These are phyloP conservation scores for Drosophila prolongata DNA, from an alignment of 2,888 invertebrate genomes.

Conservation along the genomic window DNA sequence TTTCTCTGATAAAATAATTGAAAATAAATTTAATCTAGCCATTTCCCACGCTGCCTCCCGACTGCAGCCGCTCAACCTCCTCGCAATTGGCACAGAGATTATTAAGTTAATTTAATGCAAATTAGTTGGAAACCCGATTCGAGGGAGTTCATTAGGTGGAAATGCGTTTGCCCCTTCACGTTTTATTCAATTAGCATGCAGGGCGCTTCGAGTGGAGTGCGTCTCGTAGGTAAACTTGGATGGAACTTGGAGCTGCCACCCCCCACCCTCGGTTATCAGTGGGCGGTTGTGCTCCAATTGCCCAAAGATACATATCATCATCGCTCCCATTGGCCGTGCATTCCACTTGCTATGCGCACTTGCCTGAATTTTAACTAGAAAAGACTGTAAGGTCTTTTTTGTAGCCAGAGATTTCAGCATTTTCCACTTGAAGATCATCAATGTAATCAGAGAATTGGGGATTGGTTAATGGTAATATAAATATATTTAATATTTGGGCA, in stretches of 20 bases:
- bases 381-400: too few relatives aligned
- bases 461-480: too few relatives aligned
- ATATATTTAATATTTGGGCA: too few relatives aligned
- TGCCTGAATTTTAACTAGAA: slow-evolving; percentile 22
- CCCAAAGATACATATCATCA: slow-evolving; percentile 51
- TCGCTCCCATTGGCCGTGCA: slow-evolving; percentile 30
- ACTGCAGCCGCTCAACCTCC: slow-evolving; percentile 10
- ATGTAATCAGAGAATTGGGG: too few relatives aligned
- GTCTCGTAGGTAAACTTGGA: slow-evolving; percentile 1
- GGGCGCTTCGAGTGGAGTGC: not conserved
- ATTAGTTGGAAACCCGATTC: slow-evolving; percentile 53
- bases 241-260: not conserved
- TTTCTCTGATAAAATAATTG: slow-evolving; percentile 75
- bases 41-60: slow-evolving; percentile 69
- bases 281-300: slow-evolving; percentile 69
- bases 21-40: slow-evolving; percentile 73
- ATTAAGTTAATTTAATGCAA: slow-evolving; percentile 75
- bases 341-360: slow-evolving; percentile 49
- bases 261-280: slow-evolving; percentile 20
- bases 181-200: slow-evolving; percentile 64
- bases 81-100: slow-evolving; percentile 67
- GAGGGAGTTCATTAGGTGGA: slow-evolving; percentile 43
- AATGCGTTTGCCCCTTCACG: slow-evolving; percentile 49
- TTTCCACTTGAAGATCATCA: not conserved
- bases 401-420: not conserved